These are phyloP conservation scores for Triplophysa bombifrons DNA, from an alignment of 2,797 vertebrate genomes.

Conservation along the genomic window DNA sequence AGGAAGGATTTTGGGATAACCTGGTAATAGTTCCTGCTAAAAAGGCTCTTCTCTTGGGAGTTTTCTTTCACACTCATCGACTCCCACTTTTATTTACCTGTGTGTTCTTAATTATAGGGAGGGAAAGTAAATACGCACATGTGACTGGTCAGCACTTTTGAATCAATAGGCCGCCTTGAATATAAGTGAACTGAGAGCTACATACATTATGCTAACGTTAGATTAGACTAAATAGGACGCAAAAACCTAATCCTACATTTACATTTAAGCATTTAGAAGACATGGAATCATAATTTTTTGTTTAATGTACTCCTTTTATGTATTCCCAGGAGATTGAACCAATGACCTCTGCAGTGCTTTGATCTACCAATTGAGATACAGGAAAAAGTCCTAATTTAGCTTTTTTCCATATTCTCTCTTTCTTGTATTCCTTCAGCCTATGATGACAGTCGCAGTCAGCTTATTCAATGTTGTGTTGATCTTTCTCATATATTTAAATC, in stretches of 20 bases:
- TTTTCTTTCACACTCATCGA: conserved; percentile 52
- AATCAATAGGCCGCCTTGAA: conserved; percentile 55
- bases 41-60: conserved; percentile 62
- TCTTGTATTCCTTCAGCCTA: too few relatives aligned
- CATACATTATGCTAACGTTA: conserved; percentile 29
- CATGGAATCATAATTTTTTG: too few relatives aligned
- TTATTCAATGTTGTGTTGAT: too few relatives aligned
- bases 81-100: conserved; percentile 58
- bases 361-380: too few relatives aligned
- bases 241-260: conserved; percentile 3
- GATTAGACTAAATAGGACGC: background rate
- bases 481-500: too few relatives aligned
- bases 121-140: conserved; percentile 53
- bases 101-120: conserved; percentile 56
- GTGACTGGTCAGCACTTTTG: conserved; percentile 26
- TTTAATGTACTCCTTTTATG: too few relatives aligned
- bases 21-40: conserved; percentile 68
- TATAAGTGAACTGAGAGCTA: conserved; percentile 16
- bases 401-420: too few relatives aligned
- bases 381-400: too few relatives aligned
- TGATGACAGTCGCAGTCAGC: too few relatives aligned
- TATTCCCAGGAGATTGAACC: conserved; percentile 2
- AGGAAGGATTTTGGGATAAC: conserved; percentile 55
- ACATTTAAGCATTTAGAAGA: too few relatives aligned
- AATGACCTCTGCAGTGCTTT: background rate